Evolutionary conservation across 1,140 invertebrate genomes (phyloP).

Genomic region (Platyscapa corneri): DNA sequence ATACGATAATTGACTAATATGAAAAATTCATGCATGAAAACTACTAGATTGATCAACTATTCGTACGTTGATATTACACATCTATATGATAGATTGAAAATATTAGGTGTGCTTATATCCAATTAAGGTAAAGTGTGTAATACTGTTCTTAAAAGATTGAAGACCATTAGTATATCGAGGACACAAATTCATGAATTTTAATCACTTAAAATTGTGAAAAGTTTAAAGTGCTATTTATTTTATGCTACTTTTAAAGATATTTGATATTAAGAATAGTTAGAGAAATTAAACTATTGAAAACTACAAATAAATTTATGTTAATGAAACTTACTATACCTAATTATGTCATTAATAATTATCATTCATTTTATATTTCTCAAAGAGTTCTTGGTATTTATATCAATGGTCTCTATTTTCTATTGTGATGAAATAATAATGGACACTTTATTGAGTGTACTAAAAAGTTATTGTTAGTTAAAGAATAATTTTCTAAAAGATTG

Average conservation of each 20-base stretch:
- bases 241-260: not conserved
- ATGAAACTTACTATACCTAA: too few relatives aligned
- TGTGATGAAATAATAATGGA: too few relatives aligned
- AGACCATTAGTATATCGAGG: not conserved
- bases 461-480: too few relatives aligned
- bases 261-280: too few relatives aligned
- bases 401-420: too few relatives aligned
- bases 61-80: not conserved
- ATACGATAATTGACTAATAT: not conserved
- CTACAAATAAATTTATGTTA: too few relatives aligned
- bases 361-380: too few relatives aligned
- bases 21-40: conserved; percentile 1
- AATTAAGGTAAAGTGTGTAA: not conserved
- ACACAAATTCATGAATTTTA: not conserved
- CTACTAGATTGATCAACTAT: not conserved
- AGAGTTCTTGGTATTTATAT: too few relatives aligned
- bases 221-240: not conserved
- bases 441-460: too few relatives aligned
- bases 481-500: too few relatives aligned
- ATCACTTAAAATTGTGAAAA: not conserved
- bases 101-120: not conserved
- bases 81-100: not conserved
- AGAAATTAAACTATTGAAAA: too few relatives aligned
- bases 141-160: not conserved
- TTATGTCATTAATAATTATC: too few relatives aligned